These are phyloP conservation scores for Cephus cinctus DNA, from an alignment of 1,140 invertebrate genomes.

Conservation along the genomic window DNA sequence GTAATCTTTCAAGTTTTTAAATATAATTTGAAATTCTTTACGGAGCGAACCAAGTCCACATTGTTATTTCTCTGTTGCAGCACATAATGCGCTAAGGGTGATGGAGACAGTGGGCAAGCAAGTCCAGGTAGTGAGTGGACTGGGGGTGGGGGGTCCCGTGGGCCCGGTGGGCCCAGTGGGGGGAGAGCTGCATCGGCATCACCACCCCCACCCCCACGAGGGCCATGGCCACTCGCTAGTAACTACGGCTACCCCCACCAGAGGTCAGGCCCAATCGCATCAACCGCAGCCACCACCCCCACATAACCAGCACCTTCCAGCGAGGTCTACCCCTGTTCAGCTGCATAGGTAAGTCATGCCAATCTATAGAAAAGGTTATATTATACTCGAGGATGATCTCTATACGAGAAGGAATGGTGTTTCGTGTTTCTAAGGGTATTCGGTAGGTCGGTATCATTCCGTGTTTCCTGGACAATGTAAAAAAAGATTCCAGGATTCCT, in stretches of 20 bases:
- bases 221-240: conserved; percentile 48
- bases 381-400: conserved; percentile 2
- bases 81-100: conserved; percentile 52
- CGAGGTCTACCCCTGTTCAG: conserved; percentile 50
- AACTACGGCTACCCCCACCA: conserved; percentile 43
- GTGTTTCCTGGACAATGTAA: not conserved
- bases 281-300: conserved; percentile 42
- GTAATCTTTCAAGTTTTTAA: too few species aligned
- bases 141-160: conserved; percentile 51
- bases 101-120: conserved; percentile 55
- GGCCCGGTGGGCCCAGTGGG: conserved; percentile 42
- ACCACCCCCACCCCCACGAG: conserved; percentile 48
- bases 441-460: not conserved
- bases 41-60: too few species aligned
- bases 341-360: conserved; percentile 41
- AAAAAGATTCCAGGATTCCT: not conserved
- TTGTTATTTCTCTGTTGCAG: conserved; percentile 44
- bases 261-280: conserved; percentile 46
- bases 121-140: conserved; percentile 54
- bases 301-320: conserved; percentile 51
- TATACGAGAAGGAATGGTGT: too few species aligned
- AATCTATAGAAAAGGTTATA: too few species aligned
- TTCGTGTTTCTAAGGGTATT: not conserved
- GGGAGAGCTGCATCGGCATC: conserved; percentile 51
- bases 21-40: too few species aligned